Evolutionary conservation across 1,140 invertebrate genomes (phyloP).

Genomic region (Pseudomyrmex sp.): DNA sequence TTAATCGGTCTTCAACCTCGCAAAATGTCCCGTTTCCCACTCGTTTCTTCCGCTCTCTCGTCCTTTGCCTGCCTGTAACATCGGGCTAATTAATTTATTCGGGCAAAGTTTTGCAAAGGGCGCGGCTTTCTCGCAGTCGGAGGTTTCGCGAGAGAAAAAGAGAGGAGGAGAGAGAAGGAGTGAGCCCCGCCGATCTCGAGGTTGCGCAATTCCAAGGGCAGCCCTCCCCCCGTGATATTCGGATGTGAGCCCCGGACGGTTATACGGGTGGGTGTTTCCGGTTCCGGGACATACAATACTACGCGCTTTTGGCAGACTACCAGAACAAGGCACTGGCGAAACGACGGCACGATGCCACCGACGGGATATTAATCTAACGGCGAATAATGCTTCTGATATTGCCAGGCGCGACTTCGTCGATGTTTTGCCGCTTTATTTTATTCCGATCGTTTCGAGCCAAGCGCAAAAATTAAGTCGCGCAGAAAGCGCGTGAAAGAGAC

Average conservation of each 20-base stretch:
- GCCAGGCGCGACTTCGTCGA: conserved; percentile 29
- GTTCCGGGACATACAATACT: conserved; percentile 76
- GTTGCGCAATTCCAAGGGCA: conserved; percentile 28
- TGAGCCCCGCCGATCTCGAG: neutral
- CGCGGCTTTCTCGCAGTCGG: neutral
- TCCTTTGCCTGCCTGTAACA: conserved; percentile 25
- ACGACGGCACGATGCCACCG: conserved; percentile 71
- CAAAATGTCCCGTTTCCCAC: conserved; percentile 18
- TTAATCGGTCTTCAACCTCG: conserved; percentile 50
- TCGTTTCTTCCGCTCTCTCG: neutral
- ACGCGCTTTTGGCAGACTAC: conserved; percentile 78
- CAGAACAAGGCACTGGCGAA: conserved; percentile 75
- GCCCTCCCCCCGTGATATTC: conserved; percentile 64
- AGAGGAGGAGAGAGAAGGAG: too few relatives aligned
- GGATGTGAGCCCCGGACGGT: conserved; percentile 63
- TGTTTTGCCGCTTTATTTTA: conserved; percentile 17
- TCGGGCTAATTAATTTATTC: conserved; percentile 66
- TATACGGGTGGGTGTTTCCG: conserved; percentile 74
- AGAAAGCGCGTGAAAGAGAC: neutral
- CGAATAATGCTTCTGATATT: conserved; percentile 62
- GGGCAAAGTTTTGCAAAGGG: conserved; percentile 42
- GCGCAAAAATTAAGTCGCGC: neutral
- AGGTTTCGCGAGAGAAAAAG: neutral
- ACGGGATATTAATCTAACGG: conserved; percentile 80
- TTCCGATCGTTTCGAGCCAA: neutral